Evolutionary conservation across 2,797 vertebrate species (phyloP).

Genomic region (Malurus leucopterus): DNA sequence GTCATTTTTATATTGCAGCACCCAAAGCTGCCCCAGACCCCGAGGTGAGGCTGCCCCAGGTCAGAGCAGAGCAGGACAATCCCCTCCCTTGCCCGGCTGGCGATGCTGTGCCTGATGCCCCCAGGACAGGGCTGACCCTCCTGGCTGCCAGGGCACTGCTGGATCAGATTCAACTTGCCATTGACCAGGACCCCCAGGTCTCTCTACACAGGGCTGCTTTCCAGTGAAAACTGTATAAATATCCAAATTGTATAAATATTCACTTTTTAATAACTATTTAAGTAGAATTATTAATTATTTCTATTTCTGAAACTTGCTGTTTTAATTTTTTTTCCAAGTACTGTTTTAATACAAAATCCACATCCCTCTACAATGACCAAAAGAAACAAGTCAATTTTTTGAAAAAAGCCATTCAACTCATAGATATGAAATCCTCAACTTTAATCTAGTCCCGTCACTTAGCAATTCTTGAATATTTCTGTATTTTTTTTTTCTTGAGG

Average conservation of each 20-base stretch:
- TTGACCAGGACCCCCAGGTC: fast-evolving
- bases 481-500: not conserved
- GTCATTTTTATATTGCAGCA: fast-evolving
- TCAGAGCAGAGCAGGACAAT: not conserved
- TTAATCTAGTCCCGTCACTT: not conserved
- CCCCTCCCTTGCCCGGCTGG: fast-evolving
- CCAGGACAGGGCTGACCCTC: fast-evolving
- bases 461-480: not conserved
- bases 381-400: not conserved
- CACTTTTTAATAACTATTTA: not conserved
- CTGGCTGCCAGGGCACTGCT: not conserved
- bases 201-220: fast-evolving
- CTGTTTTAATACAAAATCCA: fast-evolving
- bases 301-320: not conserved
- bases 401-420: not conserved
- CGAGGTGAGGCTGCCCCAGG: fast-evolving
- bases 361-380: not conserved
- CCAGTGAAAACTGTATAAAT: not conserved
- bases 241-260: not conserved
- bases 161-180: fast-evolving
- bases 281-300: not conserved
- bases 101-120: fast-evolving
- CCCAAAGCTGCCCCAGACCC: fast-evolving
- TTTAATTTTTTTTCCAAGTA: not conserved
- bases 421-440: not conserved